phyloP scores from a whole-genome alignment of 2,113 vertebrate species.

The Cathartes aura region DNA sequence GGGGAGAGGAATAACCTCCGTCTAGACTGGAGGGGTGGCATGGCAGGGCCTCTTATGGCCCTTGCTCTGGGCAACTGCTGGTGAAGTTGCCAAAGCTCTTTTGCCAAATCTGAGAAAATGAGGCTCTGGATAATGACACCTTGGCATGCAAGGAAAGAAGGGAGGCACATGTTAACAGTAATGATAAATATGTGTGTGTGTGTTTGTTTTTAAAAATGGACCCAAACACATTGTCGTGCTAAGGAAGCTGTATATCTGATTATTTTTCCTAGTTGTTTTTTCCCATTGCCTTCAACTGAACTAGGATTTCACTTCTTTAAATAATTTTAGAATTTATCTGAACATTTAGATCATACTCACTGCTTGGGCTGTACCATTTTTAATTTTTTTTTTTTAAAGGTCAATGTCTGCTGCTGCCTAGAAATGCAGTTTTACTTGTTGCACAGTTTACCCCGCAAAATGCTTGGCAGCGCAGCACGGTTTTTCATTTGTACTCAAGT shows the following conservation, averaged over 20 bases:
- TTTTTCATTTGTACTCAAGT: background rate
- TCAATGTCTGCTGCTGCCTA: background rate
- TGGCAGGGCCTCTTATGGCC: rapidly evolving
- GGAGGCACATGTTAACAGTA: background rate
- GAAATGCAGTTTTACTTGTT: background rate
- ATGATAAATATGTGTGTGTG: background rate
- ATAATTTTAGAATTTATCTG: background rate
- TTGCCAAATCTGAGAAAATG: background rate
- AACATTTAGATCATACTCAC: background rate
- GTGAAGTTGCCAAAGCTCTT: background rate
- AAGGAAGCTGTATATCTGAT: background rate
- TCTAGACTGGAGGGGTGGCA: background rate
- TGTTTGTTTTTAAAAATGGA: background rate
- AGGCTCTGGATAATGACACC: background rate
- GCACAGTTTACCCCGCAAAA: background rate
- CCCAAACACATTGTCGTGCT: background rate
- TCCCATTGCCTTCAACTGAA: background rate
- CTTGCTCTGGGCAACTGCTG: background rate
- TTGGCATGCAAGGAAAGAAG: background rate
- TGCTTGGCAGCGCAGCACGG: rapidly evolving
- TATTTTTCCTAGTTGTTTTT: background rate
- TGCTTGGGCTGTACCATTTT: background rate
- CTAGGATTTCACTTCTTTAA: background rate
- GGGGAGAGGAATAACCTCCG: rapidly evolving
- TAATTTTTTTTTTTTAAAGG: background rate